Evolutionary conservation across 2,888 invertebrate genomes (phyloP).

Genomic region (Drosophila kokeensis): DNA sequence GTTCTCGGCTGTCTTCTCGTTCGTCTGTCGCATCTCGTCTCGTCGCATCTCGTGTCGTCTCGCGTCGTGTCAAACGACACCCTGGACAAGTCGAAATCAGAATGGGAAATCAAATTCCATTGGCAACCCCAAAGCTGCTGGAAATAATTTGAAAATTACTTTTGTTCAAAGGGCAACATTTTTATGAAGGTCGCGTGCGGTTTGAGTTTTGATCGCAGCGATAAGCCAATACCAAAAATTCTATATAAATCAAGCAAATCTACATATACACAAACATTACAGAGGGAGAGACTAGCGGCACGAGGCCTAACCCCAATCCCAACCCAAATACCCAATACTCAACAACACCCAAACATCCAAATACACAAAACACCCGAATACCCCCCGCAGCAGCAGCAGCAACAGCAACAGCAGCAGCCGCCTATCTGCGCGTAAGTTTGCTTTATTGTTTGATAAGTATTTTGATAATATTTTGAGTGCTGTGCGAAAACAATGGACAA

Average conservation of each 20-base stretch:
- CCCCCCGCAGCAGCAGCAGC: constrained; percentile 9
- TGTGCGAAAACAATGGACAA: constrained; percentile 56
- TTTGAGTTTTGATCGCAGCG: constrained; percentile 64
- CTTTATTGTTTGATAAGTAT: constrained; percentile 80
- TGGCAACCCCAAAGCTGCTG: constrained; percentile 68
- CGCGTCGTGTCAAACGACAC: constrained; percentile 59
- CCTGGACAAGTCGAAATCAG: constrained; percentile 51
- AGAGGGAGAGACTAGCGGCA: constrained; percentile 2
- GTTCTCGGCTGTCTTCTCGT: constrained; percentile 12
- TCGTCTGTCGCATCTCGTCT: constrained; percentile 22
- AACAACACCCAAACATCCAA: not conserved
- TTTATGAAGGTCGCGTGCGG: constrained; percentile 84
- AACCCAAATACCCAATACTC: constrained; percentile 53
- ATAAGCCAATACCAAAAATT: constrained; percentile 48
- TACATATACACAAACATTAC: constrained; percentile 46
- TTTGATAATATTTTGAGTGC: constrained; percentile 72
- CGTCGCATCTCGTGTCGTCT: constrained; percentile 5
- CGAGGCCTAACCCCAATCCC: constrained; percentile 45
- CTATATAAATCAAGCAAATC: constrained; percentile 72
- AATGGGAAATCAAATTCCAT: constrained; percentile 57
- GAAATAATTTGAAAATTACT: constrained; percentile 83
- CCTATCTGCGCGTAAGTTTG: constrained; percentile 35
- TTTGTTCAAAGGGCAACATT: constrained; percentile 58
- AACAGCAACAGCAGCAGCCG: constrained; percentile 1
- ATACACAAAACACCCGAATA: constrained; percentile 5